Evolutionary conservation across 1,140 invertebrate genomes (phyloP), one percentile per base, ranked within the genome.

Genomic region (Neodiprion fabricii): DNA sequence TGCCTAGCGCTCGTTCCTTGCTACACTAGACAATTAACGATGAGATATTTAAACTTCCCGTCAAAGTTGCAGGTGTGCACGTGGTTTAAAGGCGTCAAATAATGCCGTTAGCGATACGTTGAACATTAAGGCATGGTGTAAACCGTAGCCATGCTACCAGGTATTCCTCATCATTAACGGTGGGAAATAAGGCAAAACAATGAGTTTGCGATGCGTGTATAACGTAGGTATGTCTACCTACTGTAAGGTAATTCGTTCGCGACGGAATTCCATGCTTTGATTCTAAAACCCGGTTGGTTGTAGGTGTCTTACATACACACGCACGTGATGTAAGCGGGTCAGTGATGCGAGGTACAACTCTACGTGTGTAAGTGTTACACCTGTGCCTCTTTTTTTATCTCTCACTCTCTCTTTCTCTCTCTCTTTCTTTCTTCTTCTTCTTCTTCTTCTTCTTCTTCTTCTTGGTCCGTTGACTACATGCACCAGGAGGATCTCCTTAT

Each of bases 161-260:
- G 28, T 61, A 61, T 61, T 61, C n/a, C 53, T 61, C 53, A 40
- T 40, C 28, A 61, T 61, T 61, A 61, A 50, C 47, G 71, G 21
- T 23, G 50, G 12, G 21, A 72, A 72, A 72, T 65, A 65, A 17
- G 49, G 49, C 23, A 23, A 72, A 72, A 65, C 71, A 65, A 71
- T 40, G 28, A 40, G 28, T 40, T 40, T 40, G 2, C 28, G 28
- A 40, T 40, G 17, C 17, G 17, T 65, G 7, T 65, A 7, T 65
- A 14, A 17, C 7, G 17, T 65, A 65, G 12, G 61, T 65, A 65
- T 61, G n/a, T 61, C 61, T 69, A 69, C 28, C 17, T 69, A 65
- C 28, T 40, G 1, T 1, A 3, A 40, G 28, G 53, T 12, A 61
- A 40, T 40, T 65, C 12, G 61, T 1, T 65, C 61, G 61, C 61